Conservation (phyloP, 2,113 vertebrate species). For the Saccopteryx leptura region DNA sequence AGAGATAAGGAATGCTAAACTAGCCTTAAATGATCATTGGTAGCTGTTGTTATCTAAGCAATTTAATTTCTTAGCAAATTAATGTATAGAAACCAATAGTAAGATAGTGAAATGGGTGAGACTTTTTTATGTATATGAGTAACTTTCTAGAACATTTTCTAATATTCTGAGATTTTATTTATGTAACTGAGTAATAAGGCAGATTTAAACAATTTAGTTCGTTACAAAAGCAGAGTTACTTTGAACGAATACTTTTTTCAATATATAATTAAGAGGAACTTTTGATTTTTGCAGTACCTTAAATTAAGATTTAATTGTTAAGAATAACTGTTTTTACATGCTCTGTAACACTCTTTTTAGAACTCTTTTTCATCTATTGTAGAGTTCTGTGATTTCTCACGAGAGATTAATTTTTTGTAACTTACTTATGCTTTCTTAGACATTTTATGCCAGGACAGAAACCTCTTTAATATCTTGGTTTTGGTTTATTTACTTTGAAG, state of each 20-base stretch:
- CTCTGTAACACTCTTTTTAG: constrained; percentile 31
- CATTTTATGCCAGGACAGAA: neutral
- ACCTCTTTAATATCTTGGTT: constrained; percentile 30
- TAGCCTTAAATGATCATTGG: neutral
- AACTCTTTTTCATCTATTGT: neutral
- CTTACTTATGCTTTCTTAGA: neutral
- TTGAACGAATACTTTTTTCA: neutral
- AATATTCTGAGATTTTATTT: neutral
- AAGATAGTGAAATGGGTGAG: neutral
- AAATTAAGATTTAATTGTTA: constrained; percentile 46
- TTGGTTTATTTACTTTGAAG: constrained; percentile 34
- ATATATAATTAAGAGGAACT: neutral
- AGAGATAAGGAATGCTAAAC: constrained; percentile 11
- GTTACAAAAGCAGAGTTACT: constrained; percentile 25
- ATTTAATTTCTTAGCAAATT: constrained; percentile 41
- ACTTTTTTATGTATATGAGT: neutral
- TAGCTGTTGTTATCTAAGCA: neutral
- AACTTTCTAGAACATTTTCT: neutral
- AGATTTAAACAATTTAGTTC: constrained; percentile 17
- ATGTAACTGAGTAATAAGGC: neutral
- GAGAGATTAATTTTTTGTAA: constrained; percentile 41
- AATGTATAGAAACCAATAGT: constrained; percentile 7
- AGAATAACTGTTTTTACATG: constrained; percentile 27
- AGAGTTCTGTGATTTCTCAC: neutral
- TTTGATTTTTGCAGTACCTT: neutral